phyloP scores from a whole-genome alignment of 2,113 vertebrate species.

The Solea solea region DNA sequence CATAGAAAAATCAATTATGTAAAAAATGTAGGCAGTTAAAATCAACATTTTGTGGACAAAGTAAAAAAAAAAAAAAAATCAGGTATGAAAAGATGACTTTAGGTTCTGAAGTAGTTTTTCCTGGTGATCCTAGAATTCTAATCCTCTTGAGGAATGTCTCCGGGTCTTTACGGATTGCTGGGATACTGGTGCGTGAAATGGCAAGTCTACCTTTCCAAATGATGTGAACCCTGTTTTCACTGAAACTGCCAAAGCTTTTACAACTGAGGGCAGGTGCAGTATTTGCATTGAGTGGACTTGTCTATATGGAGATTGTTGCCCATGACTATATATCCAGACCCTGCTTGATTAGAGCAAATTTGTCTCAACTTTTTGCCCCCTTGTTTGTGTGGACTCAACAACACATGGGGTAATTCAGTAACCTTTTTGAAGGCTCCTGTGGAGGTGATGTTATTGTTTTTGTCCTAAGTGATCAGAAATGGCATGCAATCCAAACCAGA shows the following conservation, averaged over 20 bases:
- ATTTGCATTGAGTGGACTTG: slow-evolving; percentile 77
- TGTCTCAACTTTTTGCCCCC: neutral
- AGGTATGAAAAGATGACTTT: slow-evolving; percentile 54
- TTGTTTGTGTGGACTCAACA: neutral
- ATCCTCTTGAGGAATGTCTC: slow-evolving; percentile 81
- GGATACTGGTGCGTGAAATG: slow-evolving; percentile 83
- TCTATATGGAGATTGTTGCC: slow-evolving; percentile 50
- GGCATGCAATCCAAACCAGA: neutral
- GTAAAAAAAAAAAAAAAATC: slow-evolving; percentile 16
- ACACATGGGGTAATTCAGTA: neutral
- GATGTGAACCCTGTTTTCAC: slow-evolving; percentile 76
- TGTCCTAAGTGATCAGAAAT: neutral
- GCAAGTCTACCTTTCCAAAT: slow-evolving; percentile 82
- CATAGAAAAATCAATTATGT: neutral
- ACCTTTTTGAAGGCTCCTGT: neutral
- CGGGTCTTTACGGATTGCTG: slow-evolving; percentile 80
- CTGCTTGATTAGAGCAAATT: slow-evolving; percentile 39
- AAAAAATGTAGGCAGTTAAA: slow-evolving; percentile 5
- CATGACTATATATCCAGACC: slow-evolving; percentile 38
- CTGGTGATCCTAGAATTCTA: slow-evolving; percentile 79
- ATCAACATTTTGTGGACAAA: slow-evolving; percentile 10
- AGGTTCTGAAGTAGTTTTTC: slow-evolving; percentile 67
- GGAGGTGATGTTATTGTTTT: neutral
- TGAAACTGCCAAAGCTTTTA: slow-evolving; percentile 74
- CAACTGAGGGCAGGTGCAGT: slow-evolving; percentile 69